A percentile compares a stretch with the other conserved stretches of the same genome.
phyloP scores from a whole-genome alignment of 2,797 vertebrate species.

The Sorex maritimensis region DNA sequence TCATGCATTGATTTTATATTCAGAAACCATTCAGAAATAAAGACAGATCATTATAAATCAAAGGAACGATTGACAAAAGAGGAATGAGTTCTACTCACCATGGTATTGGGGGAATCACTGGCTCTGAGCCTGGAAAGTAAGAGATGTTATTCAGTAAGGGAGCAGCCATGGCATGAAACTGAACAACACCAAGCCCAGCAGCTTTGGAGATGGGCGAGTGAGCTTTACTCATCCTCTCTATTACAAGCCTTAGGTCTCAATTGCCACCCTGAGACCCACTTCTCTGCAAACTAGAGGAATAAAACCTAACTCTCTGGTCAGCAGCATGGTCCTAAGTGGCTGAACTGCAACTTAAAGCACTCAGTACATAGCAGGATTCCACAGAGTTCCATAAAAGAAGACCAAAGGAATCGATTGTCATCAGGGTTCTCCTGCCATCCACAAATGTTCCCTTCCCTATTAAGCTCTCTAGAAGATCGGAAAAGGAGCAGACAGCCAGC shows the following conservation, averaged over 20 bases:
- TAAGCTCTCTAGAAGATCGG: background rate
- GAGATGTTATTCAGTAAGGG: background rate
- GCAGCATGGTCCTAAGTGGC: background rate
- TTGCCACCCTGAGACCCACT: background rate
- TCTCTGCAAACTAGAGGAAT: background rate
- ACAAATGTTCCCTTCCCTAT: background rate
- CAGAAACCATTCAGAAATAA: conserved; percentile 55
- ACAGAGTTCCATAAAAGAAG: background rate
- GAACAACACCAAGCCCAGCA: background rate
- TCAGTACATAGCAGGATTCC: background rate
- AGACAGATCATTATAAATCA: conserved; percentile 11
- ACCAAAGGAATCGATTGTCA: background rate
- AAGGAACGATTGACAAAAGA: conserved; percentile 61
- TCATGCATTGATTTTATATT: conserved; percentile 64
- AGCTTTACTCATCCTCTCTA: background rate
- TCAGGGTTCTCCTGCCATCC: background rate
- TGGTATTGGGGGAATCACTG: rapidly evolving
- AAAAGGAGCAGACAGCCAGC: background rate
- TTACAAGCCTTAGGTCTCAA: background rate
- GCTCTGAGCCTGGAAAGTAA: background rate
- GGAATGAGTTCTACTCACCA: background rate
- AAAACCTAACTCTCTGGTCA: background rate
- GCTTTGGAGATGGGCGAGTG: background rate
- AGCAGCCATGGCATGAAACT: background rate
- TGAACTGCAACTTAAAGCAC: background rate